Percentiles rank a stretch among this genome's conserved stretches.
phyloP scores from a whole-genome alignment of 2,113 vertebrate genomes.

The Pyxicephalus adspersus region DNA sequence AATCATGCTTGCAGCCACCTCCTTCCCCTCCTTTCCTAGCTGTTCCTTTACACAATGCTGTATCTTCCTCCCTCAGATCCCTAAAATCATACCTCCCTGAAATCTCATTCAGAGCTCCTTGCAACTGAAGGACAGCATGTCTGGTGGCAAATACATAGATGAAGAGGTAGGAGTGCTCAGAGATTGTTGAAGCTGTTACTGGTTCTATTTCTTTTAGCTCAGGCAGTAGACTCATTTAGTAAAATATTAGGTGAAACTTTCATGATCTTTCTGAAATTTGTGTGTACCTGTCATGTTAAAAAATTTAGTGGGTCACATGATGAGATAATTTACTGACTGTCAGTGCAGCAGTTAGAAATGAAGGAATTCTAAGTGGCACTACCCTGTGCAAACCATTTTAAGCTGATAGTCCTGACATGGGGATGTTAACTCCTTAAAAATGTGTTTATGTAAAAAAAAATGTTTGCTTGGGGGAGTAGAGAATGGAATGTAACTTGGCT shows the following conservation, averaged over 20 bases:
- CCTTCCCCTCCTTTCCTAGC: conserved; percentile 63
- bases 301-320: not conserved
- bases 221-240: not conserved
- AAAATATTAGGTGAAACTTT: not conserved
- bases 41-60: conserved; percentile 62
- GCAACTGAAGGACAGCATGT: conserved; percentile 81
- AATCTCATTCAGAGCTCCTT: conserved; percentile 64
- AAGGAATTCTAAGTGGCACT: conserved; percentile 14
- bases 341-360: not conserved
- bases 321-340: conserved; percentile 12
- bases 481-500: conserved; percentile 31
- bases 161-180: conserved; percentile 75
- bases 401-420: conserved; percentile 13
- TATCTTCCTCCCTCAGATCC: conserved; percentile 71
- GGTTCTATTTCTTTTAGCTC: not conserved
- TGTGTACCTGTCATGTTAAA: conserved; percentile 19
- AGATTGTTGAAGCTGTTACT: not conserved
- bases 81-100: conserved; percentile 63
- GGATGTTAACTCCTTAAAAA: conserved; percentile 40
- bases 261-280: not conserved
- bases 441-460: conserved; percentile 20
- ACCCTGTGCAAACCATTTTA: conserved; percentile 1
- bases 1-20: conserved; percentile 68
- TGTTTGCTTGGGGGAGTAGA: conserved; percentile 35
- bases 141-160: conserved; percentile 88